Base-by-base conservation (phyloP, 2,888 invertebrate species). In the Diarsia brunnea region DNA sequence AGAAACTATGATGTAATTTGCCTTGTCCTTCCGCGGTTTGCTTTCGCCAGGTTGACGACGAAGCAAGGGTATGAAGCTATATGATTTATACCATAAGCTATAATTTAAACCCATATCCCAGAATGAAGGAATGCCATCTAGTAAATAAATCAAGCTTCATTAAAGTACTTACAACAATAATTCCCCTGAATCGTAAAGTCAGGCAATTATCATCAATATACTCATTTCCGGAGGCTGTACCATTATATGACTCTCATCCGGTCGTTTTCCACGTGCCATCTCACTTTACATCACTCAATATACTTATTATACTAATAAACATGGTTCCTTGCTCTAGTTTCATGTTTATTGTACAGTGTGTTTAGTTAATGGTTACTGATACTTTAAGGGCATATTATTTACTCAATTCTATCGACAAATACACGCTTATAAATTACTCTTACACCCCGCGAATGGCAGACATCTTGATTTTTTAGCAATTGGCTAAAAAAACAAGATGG, bases 131-230 rank as follows among this genome's bases (percentile, higher is more conserved):
- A 58, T 24, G 12, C 19, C 4, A 38, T 1, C 8, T 19, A 43
- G 31, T 49, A 14, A 7, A 12, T 16, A 38, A 8, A 72, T 51
- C 24, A n/a, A 12, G 19, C n/a, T 73, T 27, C n/a, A 55, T 19
- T 31, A 55, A 24, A 55, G 38, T 24, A 27, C 19, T 27, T 14
- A 43, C 16, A 45, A 24, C 21, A 24, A 43, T 19, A 8, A 73
- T 72, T 21, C 73, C 38, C 14, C 4, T 11, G 27, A 43, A 78
- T 60, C 47, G n/a, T 75, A 78, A 74, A 78, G 60, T 51, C 27
- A 2, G 8, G 31, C 31, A 78, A 68, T 68, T 38, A 45, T 43
- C 75, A 78, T 78, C 11, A 67, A 68, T 51, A 11, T 31, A 58
- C 43, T 49, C 14, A 78, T 67, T 58, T 51, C 75, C 79, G 58